Percentiles rank a stretch among this genome's conserved stretches.
Evolutionary conservation across 2,797 vertebrate species (phyloP).

Genomic region (Ctenopoma kingsleyae): DNA sequence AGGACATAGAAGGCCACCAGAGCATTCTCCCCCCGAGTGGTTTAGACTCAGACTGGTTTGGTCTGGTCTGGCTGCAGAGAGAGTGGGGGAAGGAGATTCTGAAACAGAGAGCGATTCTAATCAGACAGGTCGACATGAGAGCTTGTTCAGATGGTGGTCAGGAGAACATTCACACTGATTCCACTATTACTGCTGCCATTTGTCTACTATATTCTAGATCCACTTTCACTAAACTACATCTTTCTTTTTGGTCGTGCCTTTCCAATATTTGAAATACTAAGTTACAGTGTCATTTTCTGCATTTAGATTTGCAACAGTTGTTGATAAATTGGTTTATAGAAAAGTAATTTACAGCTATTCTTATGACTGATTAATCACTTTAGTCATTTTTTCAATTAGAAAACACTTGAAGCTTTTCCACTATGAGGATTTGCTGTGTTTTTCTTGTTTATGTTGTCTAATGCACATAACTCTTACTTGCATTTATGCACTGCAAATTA

Average conservation of each 20-base stretch:
- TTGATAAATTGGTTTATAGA: too few relatives aligned
- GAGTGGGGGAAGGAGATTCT: background rate
- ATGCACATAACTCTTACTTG: too few relatives aligned
- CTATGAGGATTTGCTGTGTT: too few relatives aligned
- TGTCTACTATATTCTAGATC: background rate
- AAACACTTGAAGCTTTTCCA: too few relatives aligned
- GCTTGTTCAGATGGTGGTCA: conserved; percentile 39
- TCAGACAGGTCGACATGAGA: conserved; percentile 51
- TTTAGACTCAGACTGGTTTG: conserved; percentile 53
- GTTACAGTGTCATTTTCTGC: background rate
- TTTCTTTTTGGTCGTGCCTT: background rate
- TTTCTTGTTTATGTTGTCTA: too few relatives aligned
- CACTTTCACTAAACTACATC: conserved; percentile 1
- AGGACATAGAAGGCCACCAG: conserved; percentile 71
- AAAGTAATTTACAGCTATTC: too few relatives aligned
- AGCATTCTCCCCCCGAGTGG: conserved; percentile 59
- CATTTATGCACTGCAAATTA: too few relatives aligned
- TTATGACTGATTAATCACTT: too few relatives aligned
- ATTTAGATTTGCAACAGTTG: too few relatives aligned
- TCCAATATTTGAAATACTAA: conserved; percentile 1
- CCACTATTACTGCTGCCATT: conserved; percentile 33
- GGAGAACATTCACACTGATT: conserved; percentile 19
- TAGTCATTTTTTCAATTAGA: too few relatives aligned
- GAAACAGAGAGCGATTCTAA: conserved; percentile 55
- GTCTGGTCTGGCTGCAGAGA: conserved; percentile 37